Evolutionary conservation across 2,888 invertebrate species (phyloP).

Genomic region (Ophioninae sp.): DNA sequence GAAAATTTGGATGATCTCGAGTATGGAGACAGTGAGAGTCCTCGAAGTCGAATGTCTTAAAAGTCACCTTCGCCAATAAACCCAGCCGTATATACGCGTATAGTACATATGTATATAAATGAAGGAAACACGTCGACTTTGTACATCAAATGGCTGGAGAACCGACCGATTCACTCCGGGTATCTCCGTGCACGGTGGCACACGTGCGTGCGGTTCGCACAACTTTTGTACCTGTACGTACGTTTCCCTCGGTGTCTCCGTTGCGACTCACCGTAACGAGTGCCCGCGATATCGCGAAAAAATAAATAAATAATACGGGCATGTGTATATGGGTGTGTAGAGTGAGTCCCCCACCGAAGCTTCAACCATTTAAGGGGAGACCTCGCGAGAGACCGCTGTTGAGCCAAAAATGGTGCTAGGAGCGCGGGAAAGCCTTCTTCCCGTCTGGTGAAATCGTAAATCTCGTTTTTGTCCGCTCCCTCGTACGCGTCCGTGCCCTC

Average conservation of each 20-base stretch:
- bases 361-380: slow-evolving; percentile 64
- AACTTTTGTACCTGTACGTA: neutral
- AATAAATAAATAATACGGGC: slow-evolving; percentile 2
- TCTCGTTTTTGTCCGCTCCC: slow-evolving; percentile 61
- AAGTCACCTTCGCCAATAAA: neutral
- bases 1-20: neutral
- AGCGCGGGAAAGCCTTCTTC: slow-evolving; percentile 67
- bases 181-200: slow-evolving; percentile 45
- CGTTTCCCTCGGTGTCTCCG: neutral
- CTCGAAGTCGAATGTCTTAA: neutral
- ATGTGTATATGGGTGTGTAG: neutral
- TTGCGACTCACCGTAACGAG: slow-evolving; percentile 52
- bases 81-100: slow-evolving; percentile 48
- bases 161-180: slow-evolving; percentile 48
- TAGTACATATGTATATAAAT: slow-evolving; percentile 31
- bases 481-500: slow-evolving; percentile 21
- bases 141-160: slow-evolving; percentile 60
- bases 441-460: slow-evolving; percentile 72
- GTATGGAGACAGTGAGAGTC: neutral
- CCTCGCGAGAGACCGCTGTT: slow-evolving; percentile 43
- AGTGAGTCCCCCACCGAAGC: slow-evolving; percentile 18
- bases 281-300: slow-evolving; percentile 52
- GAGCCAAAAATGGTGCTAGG: slow-evolving; percentile 65
- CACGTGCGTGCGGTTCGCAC: slow-evolving; percentile 43
- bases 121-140: slow-evolving; percentile 56